Base-by-base conservation (phyloP, 2,888 invertebrate genomes). In the Meliscaeva auricollis region DNA sequence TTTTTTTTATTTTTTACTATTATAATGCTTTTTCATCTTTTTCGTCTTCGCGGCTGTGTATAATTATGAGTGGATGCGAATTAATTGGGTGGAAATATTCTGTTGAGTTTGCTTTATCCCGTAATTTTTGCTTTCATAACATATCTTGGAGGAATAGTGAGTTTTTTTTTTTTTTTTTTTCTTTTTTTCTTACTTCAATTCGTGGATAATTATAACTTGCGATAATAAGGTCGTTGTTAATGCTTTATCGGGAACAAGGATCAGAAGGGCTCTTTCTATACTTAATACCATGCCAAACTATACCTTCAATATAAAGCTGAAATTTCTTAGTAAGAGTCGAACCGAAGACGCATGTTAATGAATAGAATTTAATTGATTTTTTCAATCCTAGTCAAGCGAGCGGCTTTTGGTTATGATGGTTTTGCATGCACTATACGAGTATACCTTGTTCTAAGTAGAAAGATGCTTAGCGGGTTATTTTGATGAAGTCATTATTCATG, bases 31-130 rank as follows among this genome's bases (percentile, higher is more conserved):
- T 7, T 64, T 50, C 46, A 4, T 9, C 32, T 11, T 11, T 48
- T 17, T 11, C 30, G 11, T 30, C 41, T 1, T 22, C 50, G 15
- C 13, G 5, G 22, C 44, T 26, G 56, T 66, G 17, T 66, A 81
- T 81, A 81, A 85, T 85, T 80, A 85, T 75, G 68, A 68, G 81
- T 76, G 76, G 75, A 81, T 81, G 73, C 46, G 76, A 81, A 81
- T 76, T 85, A 85, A 85, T 85, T 85, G 85, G 85, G 80, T 64
- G 85, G 68, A 76, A 85, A 85, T 73, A 81, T 76, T 77, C 76
- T 56, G 72, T 81, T 72, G 72, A 85, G 72, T 80, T 80, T 75
- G 80, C 84, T 80, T 76, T 76, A 72, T 85, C 73, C 81, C 56
- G n/a, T n/a, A n/a, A 79, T 75, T 74, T 84, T 72, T 75, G 30